Base-by-base conservation (phyloP, 2,888 invertebrate species). In the Lymantria monacha region DNA sequence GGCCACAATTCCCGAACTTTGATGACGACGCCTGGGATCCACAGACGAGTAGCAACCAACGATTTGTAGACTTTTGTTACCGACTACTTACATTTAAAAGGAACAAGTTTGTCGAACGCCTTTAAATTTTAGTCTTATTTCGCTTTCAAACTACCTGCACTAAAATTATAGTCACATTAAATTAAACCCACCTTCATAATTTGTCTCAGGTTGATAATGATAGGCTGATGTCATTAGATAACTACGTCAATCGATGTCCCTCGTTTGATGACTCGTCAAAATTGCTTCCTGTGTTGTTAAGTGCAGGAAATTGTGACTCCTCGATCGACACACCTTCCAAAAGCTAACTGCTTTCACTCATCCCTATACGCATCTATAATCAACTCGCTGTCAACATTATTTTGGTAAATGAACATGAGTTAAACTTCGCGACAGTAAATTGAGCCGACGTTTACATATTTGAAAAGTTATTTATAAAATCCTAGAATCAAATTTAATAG, bases 301-400 rank as follows among this genome's bases (percentile, higher is more conserved):
- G 90, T 89, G 89, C 90, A 89, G 90, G 90, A 91, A 91, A 91
- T 91, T 91, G 90, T 88, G 86, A 86, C 85, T 89, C 78, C 85
- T 85, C 83, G 74, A 79, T 79, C 79, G 86, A 76, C 88, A 87
- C 87, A 84, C 88, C 88, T 83, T 71, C 78, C 75, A 65, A 81
- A 83, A 71, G 81, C 65, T 81, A 81, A 81, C 81, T 74, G 81
- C 79, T 79, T 81, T 76, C 36, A 63, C 57, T 62, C 62, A 55
- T 65, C 57, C 66, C 57, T 55, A 51, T 46, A 53, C 54, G 57
- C 55, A 45, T 44, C 54, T 57, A 53, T 66, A 67, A 66, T 67
- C 57, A 66, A 57, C 50, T 41, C 30, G 33, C 43, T 38, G 37
- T 48, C 46, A 45, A 44, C 49, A 42, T 44, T 30, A 58, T 53